Conservation (phyloP, 1,140 invertebrate species). For the Idris sp. region DNA sequence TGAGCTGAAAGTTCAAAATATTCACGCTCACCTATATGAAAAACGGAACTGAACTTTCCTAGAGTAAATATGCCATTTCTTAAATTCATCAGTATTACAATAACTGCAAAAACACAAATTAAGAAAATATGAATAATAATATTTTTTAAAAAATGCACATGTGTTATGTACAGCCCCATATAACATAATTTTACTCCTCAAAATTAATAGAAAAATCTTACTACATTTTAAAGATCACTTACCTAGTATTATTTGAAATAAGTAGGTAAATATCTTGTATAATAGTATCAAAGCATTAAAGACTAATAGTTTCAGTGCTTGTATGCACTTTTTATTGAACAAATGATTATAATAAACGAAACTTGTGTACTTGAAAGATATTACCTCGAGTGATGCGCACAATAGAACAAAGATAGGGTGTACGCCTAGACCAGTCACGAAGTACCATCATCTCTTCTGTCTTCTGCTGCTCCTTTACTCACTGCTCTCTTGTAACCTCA, state of each 20-base stretch:
- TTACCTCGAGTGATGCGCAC: conserved; percentile 44
- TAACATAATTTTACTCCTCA: too few relatives aligned
- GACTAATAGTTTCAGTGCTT: neutral
- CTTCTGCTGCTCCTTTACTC: conserved; percentile 54
- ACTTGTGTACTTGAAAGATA: conserved; percentile 52
- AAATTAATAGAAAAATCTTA: too few relatives aligned
- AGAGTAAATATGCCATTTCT: too few relatives aligned
- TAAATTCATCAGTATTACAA: too few relatives aligned
- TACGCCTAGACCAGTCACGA: conserved; percentile 61
- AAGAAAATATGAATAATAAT: too few relatives aligned
- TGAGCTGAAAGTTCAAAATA: too few relatives aligned
- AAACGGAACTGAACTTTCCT: too few relatives aligned
- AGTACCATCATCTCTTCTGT: conserved; percentile 64
- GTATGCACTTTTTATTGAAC: conserved; percentile 9
- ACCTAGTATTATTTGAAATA: conserved; percentile 2
- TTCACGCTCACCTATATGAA: too few relatives aligned
- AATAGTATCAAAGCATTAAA: neutral
- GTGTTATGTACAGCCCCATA: too few relatives aligned
- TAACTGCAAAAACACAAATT: too few relatives aligned
- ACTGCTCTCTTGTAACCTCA: conserved; percentile 58
- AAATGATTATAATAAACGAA: conserved; percentile 55
- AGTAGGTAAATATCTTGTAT: conserved; percentile 8
- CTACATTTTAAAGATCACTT: too few relatives aligned
- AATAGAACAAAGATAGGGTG: conserved; percentile 58
- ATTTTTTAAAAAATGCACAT: too few relatives aligned